phyloP scores from a whole-genome alignment of 2,797 vertebrate species.

The Eulemur rubriventer region DNA sequence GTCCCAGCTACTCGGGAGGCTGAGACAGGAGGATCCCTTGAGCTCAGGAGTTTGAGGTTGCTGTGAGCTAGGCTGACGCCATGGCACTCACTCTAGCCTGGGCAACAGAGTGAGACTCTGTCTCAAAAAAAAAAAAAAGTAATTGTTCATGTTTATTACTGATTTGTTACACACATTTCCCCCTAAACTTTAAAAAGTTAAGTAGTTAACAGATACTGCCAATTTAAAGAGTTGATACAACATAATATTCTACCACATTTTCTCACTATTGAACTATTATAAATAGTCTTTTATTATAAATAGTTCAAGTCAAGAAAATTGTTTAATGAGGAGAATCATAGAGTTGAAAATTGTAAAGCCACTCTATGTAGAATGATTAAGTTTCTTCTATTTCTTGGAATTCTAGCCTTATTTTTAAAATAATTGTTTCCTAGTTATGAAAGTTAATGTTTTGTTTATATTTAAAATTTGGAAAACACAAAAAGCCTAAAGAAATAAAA shows the following conservation, averaged over 20 bases:
- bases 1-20: too few species aligned
- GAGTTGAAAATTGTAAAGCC: conserved; percentile 4
- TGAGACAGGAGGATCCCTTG: too few species aligned
- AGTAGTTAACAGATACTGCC: not conserved
- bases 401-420: not conserved
- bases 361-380: not conserved
- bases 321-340: not conserved
- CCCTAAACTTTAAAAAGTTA: not conserved
- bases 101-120: too few species aligned
- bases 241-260: not conserved
- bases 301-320: not conserved
- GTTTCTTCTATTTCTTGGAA: not conserved
- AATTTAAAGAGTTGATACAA: not conserved
- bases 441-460: not conserved
- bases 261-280: not conserved
- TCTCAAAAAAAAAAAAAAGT: too few species aligned
- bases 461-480: conserved; percentile 11
- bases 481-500: not conserved
- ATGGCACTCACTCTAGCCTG: too few species aligned
- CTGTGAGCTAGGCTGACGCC: too few species aligned
- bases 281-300: too few species aligned
- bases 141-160: not conserved
- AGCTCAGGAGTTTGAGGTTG: too few species aligned
- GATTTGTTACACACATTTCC: not conserved
- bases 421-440: not conserved